Conservation (phyloP, 2,797 vertebrate species). For the Anabas testudineus region DNA sequence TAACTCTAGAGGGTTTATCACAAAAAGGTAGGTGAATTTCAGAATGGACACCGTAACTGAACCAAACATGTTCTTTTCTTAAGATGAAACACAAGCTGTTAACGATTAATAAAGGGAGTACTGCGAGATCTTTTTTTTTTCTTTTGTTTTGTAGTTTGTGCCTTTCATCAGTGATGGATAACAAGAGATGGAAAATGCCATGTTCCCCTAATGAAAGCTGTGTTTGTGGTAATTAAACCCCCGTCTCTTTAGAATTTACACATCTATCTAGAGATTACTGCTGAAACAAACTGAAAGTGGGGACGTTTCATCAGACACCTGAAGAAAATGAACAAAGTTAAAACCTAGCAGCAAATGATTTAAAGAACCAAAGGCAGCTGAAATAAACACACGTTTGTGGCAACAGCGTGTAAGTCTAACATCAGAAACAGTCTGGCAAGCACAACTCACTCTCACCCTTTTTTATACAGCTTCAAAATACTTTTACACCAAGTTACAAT, state of each 20-base stretch:
- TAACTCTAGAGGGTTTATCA: conserved; percentile 58
- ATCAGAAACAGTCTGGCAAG: conserved; percentile 47
- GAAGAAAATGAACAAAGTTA: conserved; percentile 24
- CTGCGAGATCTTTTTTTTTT: conserved; percentile 64
- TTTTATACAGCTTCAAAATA: conserved; percentile 16
- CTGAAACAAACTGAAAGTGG: conserved; percentile 26
- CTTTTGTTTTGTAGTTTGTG: conserved; percentile 33
- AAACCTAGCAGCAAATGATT: conserved; percentile 80
- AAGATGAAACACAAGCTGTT: conserved; percentile 40
- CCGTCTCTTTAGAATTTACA: conserved; percentile 55
- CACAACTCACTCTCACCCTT: conserved; percentile 14
- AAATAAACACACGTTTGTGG: conserved; percentile 70
- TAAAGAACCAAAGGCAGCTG: conserved; percentile 77
- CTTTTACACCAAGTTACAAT: conserved; percentile 25
- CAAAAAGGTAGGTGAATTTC: conserved; percentile 13
- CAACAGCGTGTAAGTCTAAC: conserved; percentile 63
- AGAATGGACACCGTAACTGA: conserved; percentile 18
- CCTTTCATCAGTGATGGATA: conserved; percentile 23
- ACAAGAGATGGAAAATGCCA: conserved; percentile 24
- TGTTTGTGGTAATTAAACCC: conserved; percentile 40
- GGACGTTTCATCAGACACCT: conserved; percentile 51
- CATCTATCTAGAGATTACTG: conserved; percentile 39
- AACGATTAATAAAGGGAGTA: conserved; percentile 66
- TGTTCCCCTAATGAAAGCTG: conserved; percentile 30
- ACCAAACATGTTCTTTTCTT: conserved; percentile 18